phyloP scores from a whole-genome alignment of 2,797 vertebrate species.

The Salmo trutta region DNA sequence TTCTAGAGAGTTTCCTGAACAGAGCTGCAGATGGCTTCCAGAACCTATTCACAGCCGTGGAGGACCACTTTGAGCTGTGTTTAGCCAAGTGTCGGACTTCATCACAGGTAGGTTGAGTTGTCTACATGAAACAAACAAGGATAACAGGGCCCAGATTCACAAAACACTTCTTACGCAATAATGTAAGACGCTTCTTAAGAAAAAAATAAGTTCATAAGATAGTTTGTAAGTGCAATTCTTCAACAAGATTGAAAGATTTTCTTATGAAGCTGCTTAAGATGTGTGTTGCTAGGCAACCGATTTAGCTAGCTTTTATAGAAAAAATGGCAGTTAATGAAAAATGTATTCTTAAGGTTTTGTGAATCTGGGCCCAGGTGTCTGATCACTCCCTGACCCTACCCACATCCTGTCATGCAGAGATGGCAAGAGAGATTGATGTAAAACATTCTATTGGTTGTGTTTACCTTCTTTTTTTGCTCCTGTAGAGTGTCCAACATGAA shows the following conservation, averaged over 20 bases:
- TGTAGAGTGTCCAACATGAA: constrained; percentile 96
- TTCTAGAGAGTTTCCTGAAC: constrained; percentile 92
- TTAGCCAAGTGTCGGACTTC: constrained; percentile 98
- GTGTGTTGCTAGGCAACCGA: too few species aligned
- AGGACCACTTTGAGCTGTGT: constrained; percentile 96
- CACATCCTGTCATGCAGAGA: neutral
- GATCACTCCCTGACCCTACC: neutral
- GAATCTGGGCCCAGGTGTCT: too few species aligned
- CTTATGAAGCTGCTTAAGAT: too few species aligned
- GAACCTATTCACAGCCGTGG: constrained; percentile 95
- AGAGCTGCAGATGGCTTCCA: constrained; percentile 92
- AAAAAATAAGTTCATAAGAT: too few species aligned
- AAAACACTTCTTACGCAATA: too few species aligned
- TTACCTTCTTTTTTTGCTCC: neutral
- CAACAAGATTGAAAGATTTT: too few species aligned
- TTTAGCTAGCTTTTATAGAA: too few species aligned
- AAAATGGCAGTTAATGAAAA: too few species aligned
- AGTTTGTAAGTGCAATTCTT: too few species aligned
- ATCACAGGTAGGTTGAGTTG: constrained; percentile 82
- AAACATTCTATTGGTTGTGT: neutral
- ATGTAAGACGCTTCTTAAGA: too few species aligned
- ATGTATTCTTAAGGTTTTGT: too few species aligned
- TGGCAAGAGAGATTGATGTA: too few species aligned
- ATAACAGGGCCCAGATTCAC: neutral
- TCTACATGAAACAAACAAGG: neutral